Base-by-base conservation (phyloP, 2,113 vertebrate genomes). In the Salvelinus namaycush region DNA sequence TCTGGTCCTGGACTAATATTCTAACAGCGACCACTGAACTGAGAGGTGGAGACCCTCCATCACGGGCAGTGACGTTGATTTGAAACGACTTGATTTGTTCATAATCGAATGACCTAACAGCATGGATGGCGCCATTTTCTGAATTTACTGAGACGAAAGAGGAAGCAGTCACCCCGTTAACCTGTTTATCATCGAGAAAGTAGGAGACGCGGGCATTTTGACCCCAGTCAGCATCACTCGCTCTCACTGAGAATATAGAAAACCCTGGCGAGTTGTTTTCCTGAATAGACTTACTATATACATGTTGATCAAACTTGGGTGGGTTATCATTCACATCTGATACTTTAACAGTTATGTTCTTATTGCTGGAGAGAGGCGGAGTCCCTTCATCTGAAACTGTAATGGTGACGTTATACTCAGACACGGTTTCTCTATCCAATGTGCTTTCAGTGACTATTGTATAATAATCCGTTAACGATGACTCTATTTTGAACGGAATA, bases 311-410 rank as follows among this genome's bases (percentile, higher is more conserved):
- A 79, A 90, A 90, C 1, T 79, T 54, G 2, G 91, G 92, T 1
- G 82, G 64, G 60, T 93, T 92, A 69, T 93, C 92, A 78, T 90
- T 93, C 0, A 92, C 81, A 70, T 93, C 92, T 0, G 87, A 88
- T 0, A 93, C 22, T 8, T 87, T 3, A 90, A 24, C 77, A 86
- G 48, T 60, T 88, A 85, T 0, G 14, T 78, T 79, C 20, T 82
- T 44, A 18, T 27, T 82, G 0, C 51, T 82, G n/a, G 82, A 86
- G 0, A 91, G 83, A 0, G 86, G 80, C 39, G 91, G 89, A 0
- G 72, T 78, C 1, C 91, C 91, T 9, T 68, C 39, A 27, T 92
- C 91, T 5, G 82, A 71, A 0, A 80, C 87, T 39, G 82, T 44
- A 11, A 92, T 76, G n/a, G 86, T 91, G 11, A 92, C 87, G 75